phyloP scores from a whole-genome alignment of 2,113 vertebrate genomes.

The Lepus americanus region DNA sequence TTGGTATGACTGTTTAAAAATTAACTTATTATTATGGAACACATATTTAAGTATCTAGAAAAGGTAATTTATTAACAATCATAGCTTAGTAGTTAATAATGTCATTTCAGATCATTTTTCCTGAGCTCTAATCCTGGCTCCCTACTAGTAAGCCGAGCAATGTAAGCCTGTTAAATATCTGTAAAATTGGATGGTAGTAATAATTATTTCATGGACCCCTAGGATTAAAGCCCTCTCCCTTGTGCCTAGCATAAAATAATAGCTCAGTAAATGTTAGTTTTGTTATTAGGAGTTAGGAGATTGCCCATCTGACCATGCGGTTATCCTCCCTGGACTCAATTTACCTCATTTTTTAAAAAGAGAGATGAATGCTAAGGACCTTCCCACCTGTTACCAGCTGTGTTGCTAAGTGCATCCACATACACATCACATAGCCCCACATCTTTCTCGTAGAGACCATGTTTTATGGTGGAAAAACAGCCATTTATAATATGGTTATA shows the following conservation, averaged over 20 bases:
- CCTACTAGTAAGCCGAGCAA: background rate
- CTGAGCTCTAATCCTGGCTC: background rate
- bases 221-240: background rate
- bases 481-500: background rate
- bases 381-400: background rate
- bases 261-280: background rate
- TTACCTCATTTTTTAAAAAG: background rate
- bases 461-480: constrained; percentile 34
- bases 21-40: background rate
- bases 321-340: background rate
- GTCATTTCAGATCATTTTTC: background rate
- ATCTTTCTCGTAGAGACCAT: background rate
- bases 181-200: background rate
- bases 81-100: constrained; percentile 28
- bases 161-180: background rate
- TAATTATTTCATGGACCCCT: background rate
- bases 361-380: background rate
- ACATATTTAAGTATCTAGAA: background rate
- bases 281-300: background rate
- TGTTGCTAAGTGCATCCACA: background rate
- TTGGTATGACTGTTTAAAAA: constrained; percentile 24
- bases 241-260: background rate
- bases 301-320: background rate
- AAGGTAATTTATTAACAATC: background rate
- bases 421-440: background rate